A percentile compares a stretch with the other conserved stretches of the same genome.
phyloP scores from a whole-genome alignment of 2,113 vertebrate genomes.

The Myxocyprinus asiaticus region DNA sequence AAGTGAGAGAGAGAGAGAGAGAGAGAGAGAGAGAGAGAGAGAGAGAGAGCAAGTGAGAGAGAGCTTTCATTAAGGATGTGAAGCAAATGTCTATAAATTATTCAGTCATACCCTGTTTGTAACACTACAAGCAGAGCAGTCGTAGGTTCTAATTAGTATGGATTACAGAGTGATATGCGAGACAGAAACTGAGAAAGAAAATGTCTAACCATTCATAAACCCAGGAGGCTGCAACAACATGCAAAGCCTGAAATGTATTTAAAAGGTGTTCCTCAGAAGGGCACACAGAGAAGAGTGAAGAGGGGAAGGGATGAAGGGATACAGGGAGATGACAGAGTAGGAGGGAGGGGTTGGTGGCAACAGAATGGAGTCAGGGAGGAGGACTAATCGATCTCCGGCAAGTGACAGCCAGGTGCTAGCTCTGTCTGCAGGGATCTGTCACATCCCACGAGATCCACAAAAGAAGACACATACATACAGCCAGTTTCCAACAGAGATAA shows the following conservation, averaged over 20 bases:
- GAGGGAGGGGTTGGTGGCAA: not conserved
- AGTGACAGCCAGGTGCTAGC: conserved; percentile 22
- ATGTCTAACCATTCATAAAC: conserved; percentile 27
- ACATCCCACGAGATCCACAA: conserved; percentile 49
- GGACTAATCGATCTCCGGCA: conserved; percentile 6
- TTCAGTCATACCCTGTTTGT: conserved; percentile 48
- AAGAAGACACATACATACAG: conserved; percentile 45
- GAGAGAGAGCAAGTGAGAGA: conserved; percentile 5
- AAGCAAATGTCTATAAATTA: conserved; percentile 52
- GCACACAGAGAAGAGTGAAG: not conserved
- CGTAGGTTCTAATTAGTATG: conserved; percentile 31
- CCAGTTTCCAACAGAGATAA: conserved; percentile 28
- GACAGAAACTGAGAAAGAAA: not conserved
- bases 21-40: no score
- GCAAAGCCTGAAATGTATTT: conserved; percentile 14
- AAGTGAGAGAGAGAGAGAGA: not conserved
- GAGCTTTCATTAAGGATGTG: conserved; percentile 50
- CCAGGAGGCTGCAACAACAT: not conserved
- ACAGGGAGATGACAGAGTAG: conserved; percentile 33
- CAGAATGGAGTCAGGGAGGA: conserved; percentile 1
- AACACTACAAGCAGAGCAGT: conserved; percentile 30
- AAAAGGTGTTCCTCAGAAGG: conserved; percentile 15
- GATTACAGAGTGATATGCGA: not conserved
- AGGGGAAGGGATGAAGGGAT: conserved; percentile 18
- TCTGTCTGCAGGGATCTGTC: conserved; percentile 44